Evolutionary conservation across 2,888 invertebrate species (phyloP).

Genomic region (Drosophila leonis): DNA sequence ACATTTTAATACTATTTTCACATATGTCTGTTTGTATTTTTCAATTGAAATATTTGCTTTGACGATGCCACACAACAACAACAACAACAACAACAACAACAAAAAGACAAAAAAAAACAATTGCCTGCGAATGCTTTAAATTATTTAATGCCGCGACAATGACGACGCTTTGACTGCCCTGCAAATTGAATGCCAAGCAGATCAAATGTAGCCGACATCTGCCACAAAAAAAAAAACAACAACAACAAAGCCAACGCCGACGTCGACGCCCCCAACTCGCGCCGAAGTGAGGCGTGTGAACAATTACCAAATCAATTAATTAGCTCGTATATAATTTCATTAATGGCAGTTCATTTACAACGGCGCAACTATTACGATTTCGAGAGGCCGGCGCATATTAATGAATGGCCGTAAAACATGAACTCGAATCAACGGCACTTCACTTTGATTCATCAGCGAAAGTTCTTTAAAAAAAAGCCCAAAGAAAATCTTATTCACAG

Average conservation of each 20-base stretch:
- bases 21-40: constrained; percentile 22
- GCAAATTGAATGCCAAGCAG: constrained; percentile 34
- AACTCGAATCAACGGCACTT: not conserved
- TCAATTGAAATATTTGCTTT: constrained; percentile 65
- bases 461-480: not conserved
- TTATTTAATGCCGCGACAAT: constrained; percentile 50
- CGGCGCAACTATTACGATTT: constrained; percentile 8
- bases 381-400: constrained; percentile 3
- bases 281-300: constrained; percentile 31
- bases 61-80: constrained; percentile 24
- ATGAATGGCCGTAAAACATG: constrained; percentile 10
- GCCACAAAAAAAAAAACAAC: not conserved
- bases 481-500: not conserved
- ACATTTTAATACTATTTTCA: constrained; percentile 35
- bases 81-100: not conserved
- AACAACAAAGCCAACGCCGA: not conserved
- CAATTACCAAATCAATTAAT: constrained; percentile 60
- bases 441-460: constrained; percentile 10
- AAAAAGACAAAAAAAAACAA: constrained; percentile 12
- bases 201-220: not conserved
- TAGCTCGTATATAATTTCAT: constrained; percentile 27
- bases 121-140: constrained; percentile 29
- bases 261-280: not conserved
- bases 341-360: constrained; percentile 23
- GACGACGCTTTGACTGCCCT: constrained; percentile 37